Evolutionary conservation across 2,797 vertebrate genomes (phyloP).

Genomic region (Emydoidea blandingii): DNA sequence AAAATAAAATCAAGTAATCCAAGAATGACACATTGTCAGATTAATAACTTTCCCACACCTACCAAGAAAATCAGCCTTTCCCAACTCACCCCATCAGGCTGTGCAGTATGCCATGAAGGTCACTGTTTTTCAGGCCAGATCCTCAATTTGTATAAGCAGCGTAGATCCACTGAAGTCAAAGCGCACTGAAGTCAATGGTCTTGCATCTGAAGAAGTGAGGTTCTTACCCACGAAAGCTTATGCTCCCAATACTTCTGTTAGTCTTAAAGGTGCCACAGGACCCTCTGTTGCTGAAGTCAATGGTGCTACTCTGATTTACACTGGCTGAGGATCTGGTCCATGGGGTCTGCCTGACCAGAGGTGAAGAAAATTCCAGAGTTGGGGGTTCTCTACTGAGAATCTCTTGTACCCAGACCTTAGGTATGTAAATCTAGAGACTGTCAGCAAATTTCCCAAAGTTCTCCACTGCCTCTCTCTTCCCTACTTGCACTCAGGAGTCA

Average conservation of each 20-base stretch:
- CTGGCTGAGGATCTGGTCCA: not conserved
- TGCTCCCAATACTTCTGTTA: too few relatives aligned
- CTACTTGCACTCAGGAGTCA: not conserved
- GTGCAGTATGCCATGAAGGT: not conserved
- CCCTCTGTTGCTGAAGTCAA: too few relatives aligned
- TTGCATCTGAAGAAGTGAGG: too few relatives aligned
- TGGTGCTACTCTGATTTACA: not conserved
- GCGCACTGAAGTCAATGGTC: not conserved
- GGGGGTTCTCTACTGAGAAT: not conserved
- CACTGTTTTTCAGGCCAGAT: not conserved
- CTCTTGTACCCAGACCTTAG: not conserved
- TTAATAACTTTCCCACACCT: not conserved
- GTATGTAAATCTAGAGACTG: not conserved
- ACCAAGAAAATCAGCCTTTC: not conserved
- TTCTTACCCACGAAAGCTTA: too few relatives aligned
- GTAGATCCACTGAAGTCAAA: not conserved
- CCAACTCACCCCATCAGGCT: rapidly evolving
- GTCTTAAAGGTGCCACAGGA: too few relatives aligned
- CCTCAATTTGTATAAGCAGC: not conserved
- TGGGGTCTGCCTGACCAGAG: not conserved
- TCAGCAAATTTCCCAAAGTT: not conserved
- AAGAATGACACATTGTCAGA: not conserved
- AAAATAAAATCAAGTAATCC: not conserved
- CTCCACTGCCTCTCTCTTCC: not conserved
- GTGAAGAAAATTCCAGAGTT: not conserved